Percentiles rank a stretch among this genome's conserved stretches.
These are phyloP conservation scores for Pholis gunnellus DNA, from an alignment of 2,113 vertebrate genomes.

Conservation along the genomic window DNA sequence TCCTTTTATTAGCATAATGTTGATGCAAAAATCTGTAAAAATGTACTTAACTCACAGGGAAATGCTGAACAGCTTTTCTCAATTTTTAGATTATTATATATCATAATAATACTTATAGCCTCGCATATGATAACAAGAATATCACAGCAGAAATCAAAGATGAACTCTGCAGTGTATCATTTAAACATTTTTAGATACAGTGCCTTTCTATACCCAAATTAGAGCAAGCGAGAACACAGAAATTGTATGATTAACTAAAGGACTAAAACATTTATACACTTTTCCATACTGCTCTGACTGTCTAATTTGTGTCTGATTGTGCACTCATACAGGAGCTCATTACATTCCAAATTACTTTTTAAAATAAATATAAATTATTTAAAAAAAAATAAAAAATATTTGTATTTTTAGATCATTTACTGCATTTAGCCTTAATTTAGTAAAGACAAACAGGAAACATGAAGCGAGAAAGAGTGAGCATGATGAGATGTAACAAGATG, in stretches of 20 bases:
- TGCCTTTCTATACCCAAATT: background rate
- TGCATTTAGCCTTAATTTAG: background rate
- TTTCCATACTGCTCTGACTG: background rate
- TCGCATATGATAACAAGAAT: background rate
- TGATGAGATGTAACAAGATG: background rate
- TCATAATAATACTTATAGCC: background rate
- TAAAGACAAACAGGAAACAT: background rate
- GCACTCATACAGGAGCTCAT: background rate
- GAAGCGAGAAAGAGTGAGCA: background rate
- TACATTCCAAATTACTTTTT: background rate
- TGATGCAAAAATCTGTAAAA: conserved; percentile 1
- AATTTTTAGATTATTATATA: background rate
- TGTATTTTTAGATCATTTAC: background rate
- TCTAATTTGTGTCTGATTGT: background rate
- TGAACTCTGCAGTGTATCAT: background rate
- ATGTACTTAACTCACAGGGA: background rate
- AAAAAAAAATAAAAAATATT: background rate
- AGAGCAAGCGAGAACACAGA: background rate
- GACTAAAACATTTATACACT: background rate
- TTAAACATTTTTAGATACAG: background rate
- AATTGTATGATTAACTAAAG: background rate
- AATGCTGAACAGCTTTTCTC: background rate
- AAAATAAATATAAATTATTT: background rate
- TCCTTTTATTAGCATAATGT: conserved; percentile 38
- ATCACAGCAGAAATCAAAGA: background rate